Base-by-base conservation (phyloP, 1,140 invertebrate genomes). In the Drosophila pruinosa region DNA sequence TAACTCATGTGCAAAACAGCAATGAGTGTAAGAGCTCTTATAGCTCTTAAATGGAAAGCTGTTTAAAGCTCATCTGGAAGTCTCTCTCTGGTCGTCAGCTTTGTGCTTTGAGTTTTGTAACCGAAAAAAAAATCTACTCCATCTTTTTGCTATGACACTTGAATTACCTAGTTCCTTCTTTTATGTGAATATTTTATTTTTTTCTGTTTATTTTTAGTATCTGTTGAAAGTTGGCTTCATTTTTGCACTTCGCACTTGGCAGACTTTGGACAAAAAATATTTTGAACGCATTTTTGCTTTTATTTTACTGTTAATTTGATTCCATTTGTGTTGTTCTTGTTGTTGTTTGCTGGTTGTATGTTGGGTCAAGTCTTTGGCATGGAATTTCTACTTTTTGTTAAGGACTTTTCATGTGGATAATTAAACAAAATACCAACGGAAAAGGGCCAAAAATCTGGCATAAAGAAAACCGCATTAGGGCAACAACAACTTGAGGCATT, bases 351-450 rank as follows among this genome's bases (percentile, higher is more conserved):
- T 45, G 41, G 24, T 12, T 48, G 34, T 50, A 24, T 34, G 26
- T 28, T 26, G 62, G 62, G 54, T 67, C 69, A 67, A 67, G 52
- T 34, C 54, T 38, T 38, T 63, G 47, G 53, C 43, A 38, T 57
- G 80, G 83, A 71, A 74, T 82, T 86, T 58, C 22, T 57, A 45
- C 28, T 57, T 64, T 64, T 65, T 57, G 52, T 52, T 43, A 71
- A 68, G 65, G 62, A 78, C 81, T 86, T 81, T 86, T 86, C 82
- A 86, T 86, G 81, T 78, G 81, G 82, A 86, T 86, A 86, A 86
- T 86, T 86, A 86, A 86, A 79, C 78, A 81, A 72, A 86, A 88
- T 75, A 71, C 81, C 81, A 86, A 71, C 45, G 52, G 3, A 45
- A 68, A 58, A 65, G 45, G 48, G 22, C 8, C 12, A 15, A 48